Conservation (phyloP, 2,113 vertebrate genomes). For the Myanophis thanlyinensis region DNA sequence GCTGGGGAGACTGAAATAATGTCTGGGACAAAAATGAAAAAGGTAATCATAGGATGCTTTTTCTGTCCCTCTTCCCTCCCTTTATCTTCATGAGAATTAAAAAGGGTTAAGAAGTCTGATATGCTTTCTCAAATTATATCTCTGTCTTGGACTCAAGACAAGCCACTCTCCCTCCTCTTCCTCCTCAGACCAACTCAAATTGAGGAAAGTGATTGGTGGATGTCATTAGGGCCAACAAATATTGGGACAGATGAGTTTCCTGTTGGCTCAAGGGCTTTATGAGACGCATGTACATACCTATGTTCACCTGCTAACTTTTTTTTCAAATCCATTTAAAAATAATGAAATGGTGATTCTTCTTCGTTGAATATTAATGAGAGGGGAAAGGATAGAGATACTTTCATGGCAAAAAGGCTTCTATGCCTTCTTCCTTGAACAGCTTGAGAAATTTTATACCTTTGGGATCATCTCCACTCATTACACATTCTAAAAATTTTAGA, state of each 20-base stretch:
- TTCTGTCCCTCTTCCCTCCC: not conserved
- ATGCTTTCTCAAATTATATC: not conserved
- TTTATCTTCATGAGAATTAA: not conserved
- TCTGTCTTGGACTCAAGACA: not conserved
- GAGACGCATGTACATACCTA: not conserved
- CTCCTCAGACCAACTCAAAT: not conserved
- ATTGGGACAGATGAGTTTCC: not conserved
- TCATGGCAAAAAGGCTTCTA: not conserved
- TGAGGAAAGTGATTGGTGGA: not conserved
- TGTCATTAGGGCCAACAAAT: not conserved
- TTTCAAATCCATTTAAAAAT: not conserved
- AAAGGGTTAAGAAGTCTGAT: not conserved
- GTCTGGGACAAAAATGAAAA: constrained; percentile 53
- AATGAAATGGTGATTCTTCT: not conserved
- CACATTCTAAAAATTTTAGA: not conserved
- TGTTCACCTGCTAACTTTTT: not conserved
- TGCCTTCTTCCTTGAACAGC: not conserved
- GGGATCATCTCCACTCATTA: not conserved
- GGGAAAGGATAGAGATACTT: not conserved
- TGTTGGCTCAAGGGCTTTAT: not conserved
- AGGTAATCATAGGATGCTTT: not conserved
- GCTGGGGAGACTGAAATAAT: constrained; percentile 65
- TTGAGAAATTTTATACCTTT: not conserved
- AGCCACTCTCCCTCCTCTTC: not conserved
- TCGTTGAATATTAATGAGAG: not conserved